Evolutionary conservation across 2,113 vertebrate species (phyloP).

Genomic region (Chinchilla lanigera): DNA sequence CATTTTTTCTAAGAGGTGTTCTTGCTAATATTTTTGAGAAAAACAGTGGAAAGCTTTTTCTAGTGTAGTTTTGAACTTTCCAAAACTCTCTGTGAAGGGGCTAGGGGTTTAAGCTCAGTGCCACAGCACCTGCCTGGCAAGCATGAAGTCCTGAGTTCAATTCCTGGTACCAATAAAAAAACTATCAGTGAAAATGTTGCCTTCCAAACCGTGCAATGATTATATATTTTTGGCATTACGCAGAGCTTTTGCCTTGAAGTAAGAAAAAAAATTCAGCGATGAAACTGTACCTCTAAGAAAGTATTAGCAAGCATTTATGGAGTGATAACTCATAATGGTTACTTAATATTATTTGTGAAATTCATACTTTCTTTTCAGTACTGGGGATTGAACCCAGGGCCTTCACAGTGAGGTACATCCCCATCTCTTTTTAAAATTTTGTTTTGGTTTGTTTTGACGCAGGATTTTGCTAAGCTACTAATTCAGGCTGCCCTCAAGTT

Average conservation of each 20-base stretch:
- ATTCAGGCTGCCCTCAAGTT: background rate
- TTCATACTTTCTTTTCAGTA: background rate
- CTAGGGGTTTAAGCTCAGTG: no score
- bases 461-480: background rate
- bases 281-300: background rate
- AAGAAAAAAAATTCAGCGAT: background rate
- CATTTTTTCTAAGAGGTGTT: constrained; percentile 4
- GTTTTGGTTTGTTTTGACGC: background rate
- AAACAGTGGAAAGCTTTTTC: background rate
- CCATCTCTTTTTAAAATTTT: background rate
- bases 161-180: background rate
- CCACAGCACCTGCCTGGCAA: no score
- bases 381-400: background rate
- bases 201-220: background rate
- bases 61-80: background rate
- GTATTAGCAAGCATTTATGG: background rate
- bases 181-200: background rate
- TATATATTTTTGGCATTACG: background rate
- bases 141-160: no score
- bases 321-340: background rate
- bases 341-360: background rate
- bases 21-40: constrained; percentile 1
- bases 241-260: background rate
- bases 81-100: background rate
- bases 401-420: background rate